Evolutionary conservation across 2,113 vertebrate genomes (phyloP).

Genomic region (Odontophorus gujanensis): DNA sequence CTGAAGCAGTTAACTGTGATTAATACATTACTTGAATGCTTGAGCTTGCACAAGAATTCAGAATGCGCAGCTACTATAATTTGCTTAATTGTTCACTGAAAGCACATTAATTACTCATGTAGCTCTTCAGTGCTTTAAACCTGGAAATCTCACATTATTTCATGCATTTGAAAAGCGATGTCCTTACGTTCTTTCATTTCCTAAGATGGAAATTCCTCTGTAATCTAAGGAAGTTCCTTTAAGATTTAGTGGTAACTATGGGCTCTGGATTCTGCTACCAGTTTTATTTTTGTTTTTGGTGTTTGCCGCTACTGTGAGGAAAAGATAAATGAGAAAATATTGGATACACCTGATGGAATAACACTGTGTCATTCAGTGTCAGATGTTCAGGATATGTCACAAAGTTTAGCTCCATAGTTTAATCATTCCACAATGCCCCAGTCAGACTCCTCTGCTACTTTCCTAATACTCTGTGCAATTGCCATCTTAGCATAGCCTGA

Average conservation of each 20-base stretch:
- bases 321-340: background rate
- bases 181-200: background rate
- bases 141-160: background rate
- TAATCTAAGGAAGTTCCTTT: background rate
- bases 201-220: background rate
- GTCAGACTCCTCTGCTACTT: background rate
- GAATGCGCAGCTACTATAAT: background rate
- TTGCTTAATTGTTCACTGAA: background rate
- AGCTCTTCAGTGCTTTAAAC: background rate
- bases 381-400: background rate
- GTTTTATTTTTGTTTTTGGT: background rate
- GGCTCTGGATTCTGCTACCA: accelerated
- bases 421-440: background rate
- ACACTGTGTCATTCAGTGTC: background rate
- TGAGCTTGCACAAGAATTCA: background rate
- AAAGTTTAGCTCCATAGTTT: background rate
- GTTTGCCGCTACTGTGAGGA: accelerated
- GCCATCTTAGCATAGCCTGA: background rate
- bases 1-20: background rate
- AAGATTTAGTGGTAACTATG: accelerated
- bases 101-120: background rate
- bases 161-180: background rate
- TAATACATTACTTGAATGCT: background rate
- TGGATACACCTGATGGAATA: accelerated
- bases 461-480: accelerated